Conservation (phyloP, 2,113 vertebrate genomes). For the Polyodon spathula region DNA sequence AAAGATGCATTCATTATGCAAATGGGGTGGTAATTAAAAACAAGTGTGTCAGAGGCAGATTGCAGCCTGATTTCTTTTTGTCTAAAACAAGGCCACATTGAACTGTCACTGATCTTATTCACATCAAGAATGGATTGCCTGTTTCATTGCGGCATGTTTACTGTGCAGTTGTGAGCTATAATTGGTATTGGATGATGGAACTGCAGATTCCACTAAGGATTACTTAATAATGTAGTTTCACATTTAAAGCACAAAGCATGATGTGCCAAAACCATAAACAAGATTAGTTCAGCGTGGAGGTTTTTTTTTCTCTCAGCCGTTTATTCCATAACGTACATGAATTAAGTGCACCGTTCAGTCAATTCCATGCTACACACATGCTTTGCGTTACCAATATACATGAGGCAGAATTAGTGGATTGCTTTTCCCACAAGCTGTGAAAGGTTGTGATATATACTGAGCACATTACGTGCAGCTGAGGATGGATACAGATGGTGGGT, state of each 20-base stretch:
- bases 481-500: conserved; percentile 6
- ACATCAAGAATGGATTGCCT: conserved; percentile 23
- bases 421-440: neutral
- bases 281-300: conserved; percentile 4
- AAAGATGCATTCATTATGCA: conserved; percentile 46
- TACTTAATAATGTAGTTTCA: conserved; percentile 26
- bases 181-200: conserved; percentile 36
- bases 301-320: neutral
- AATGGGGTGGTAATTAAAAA: conserved; percentile 31
- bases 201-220: conserved; percentile 32
- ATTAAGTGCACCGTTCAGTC: neutral
- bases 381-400: conserved; percentile 9
- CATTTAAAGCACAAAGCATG: neutral
- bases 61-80: conserved; percentile 13
- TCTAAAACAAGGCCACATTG: conserved; percentile 29
- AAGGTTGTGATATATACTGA: neutral
- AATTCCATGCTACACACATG: neutral
- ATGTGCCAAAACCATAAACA: neutral
- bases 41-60: conserved; percentile 38
- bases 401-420: conserved; percentile 17
- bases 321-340: neutral
- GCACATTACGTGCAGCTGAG: neutral
- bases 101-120: conserved; percentile 35
- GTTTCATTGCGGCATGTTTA: conserved; percentile 37
- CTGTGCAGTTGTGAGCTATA: conserved; percentile 28